These are phyloP conservation scores for Clarias laeviceps DNA, from an alignment of 2,797 vertebrate genomes.

Conservation along the genomic window DNA sequence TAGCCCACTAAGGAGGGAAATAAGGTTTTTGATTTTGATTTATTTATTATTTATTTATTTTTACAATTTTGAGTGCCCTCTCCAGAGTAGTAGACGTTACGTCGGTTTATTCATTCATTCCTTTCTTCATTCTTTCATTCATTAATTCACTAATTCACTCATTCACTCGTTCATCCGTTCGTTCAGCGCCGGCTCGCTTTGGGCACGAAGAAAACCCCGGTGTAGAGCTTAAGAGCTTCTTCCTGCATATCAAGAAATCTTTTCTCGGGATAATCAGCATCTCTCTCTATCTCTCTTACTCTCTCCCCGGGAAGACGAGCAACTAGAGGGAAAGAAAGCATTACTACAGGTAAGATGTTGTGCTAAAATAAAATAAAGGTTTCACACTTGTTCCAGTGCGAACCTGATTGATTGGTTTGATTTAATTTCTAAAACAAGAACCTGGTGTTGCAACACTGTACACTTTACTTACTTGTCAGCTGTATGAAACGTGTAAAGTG, in stretches of 20 bases:
- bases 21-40: not conserved
- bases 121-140: not conserved
- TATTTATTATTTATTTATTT: not conserved
- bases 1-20: not conserved
- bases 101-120: not conserved
- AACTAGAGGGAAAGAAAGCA: not conserved
- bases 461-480: not conserved
- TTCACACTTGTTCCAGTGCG: not conserved
- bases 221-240: not conserved
- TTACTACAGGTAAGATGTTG: slow-evolving; percentile 38
- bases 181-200: slow-evolving; percentile 16
- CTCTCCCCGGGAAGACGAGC: not conserved
- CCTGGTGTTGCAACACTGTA: not conserved
- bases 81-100: slow-evolving; percentile 34
- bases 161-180: not conserved
- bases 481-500: not conserved
- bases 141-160: not conserved
- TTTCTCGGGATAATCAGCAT: slow-evolving; percentile 24
- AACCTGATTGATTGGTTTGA: not conserved
- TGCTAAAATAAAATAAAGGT: not conserved
- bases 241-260: slow-evolving; percentile 19
- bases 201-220: slow-evolving; percentile 29
- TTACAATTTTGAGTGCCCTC: slow-evolving; percentile 37
- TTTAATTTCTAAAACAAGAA: not conserved
- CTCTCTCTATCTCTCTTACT: no score